These are phyloP conservation scores for Trilocha varians DNA, from an alignment of 2,888 invertebrate genomes.

Conservation along the genomic window DNA sequence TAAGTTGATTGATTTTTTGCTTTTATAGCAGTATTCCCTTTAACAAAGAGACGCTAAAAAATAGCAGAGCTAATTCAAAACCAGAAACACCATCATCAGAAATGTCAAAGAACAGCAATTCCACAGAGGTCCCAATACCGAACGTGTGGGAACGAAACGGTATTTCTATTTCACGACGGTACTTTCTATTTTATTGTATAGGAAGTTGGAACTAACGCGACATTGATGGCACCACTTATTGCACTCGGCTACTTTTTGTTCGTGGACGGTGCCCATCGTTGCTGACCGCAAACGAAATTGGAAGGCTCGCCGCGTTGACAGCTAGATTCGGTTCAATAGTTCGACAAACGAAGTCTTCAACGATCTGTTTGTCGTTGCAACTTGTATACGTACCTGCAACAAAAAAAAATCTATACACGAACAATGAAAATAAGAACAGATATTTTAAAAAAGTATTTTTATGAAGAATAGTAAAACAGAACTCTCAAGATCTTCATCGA, in stretches of 20 bases:
- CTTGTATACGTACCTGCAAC: slow-evolving; percentile 40
- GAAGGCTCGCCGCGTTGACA: slow-evolving; percentile 27
- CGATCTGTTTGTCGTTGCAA: slow-evolving; percentile 3
- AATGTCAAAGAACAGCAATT: slow-evolving; percentile 14
- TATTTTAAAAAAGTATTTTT: not conserved
- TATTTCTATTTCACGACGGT: slow-evolving; percentile 41
- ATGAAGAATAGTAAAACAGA: not conserved
- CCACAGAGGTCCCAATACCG: slow-evolving; percentile 16
- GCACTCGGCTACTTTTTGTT: slow-evolving; percentile 55
- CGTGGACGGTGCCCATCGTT: slow-evolving; percentile 28
- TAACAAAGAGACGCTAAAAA: too few species aligned
- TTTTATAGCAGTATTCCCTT: too few species aligned
- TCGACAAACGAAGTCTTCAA: slow-evolving; percentile 17
- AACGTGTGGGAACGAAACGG: slow-evolving; percentile 7
- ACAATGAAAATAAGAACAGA: not conserved
- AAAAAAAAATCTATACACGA: too few species aligned
- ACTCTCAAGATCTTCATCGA: too few species aligned
- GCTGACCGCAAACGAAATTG: slow-evolving; percentile 45
- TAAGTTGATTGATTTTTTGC: too few species aligned
- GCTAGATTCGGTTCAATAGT: slow-evolving; percentile 21
- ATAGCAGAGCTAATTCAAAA: too few species aligned
- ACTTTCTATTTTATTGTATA: slow-evolving; percentile 69
- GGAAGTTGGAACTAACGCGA: slow-evolving; percentile 47
- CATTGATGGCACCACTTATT: slow-evolving; percentile 67
- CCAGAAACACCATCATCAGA: slow-evolving; percentile 11